Conservation (phyloP, 2,797 vertebrate genomes). For the Amazona ochrocephala region DNA sequence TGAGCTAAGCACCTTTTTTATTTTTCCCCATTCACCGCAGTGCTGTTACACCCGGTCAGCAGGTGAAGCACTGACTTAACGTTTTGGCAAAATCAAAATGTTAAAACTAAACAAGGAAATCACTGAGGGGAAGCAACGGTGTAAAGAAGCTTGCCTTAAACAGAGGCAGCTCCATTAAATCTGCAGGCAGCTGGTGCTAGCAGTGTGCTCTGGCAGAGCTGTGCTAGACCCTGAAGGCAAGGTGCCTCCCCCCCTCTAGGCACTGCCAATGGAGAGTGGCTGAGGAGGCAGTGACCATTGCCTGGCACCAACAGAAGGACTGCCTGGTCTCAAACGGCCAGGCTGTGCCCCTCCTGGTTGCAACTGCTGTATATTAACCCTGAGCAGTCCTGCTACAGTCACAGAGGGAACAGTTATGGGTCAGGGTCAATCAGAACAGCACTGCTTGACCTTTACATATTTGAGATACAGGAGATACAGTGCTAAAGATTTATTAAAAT, state of each 20-base stretch:
- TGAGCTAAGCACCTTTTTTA: slow-evolving; percentile 55
- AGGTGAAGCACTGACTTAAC: not conserved
- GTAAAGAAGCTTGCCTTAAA: not conserved
- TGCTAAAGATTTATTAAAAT: slow-evolving; percentile 55
- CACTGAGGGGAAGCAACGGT: rapidly evolving
- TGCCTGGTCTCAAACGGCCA: not conserved
- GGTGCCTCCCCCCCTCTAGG: not conserved
- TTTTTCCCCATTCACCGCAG: not conserved
- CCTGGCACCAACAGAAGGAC: not conserved
- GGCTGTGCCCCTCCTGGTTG: not conserved
- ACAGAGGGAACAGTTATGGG: not conserved
- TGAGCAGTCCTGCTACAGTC: not conserved
- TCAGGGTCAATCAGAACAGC: slow-evolving; percentile 24
- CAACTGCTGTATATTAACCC: not conserved
- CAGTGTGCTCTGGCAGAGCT: not conserved
- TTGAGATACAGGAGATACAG: not conserved
- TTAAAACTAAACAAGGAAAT: not conserved
- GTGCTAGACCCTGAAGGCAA: not conserved
- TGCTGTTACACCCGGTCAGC: not conserved
- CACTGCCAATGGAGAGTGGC: not conserved
- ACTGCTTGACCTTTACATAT: not conserved
- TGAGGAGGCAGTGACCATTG: rapidly evolving
- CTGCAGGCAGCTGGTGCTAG: rapidly evolving
- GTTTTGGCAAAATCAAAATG: not conserved
- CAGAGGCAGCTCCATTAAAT: not conserved